A percentile compares a stretch with the other conserved stretches of the same genome.
Evolutionary conservation across 2,888 invertebrate species (phyloP).

Genomic region (Hipparchia sbordonii): DNA sequence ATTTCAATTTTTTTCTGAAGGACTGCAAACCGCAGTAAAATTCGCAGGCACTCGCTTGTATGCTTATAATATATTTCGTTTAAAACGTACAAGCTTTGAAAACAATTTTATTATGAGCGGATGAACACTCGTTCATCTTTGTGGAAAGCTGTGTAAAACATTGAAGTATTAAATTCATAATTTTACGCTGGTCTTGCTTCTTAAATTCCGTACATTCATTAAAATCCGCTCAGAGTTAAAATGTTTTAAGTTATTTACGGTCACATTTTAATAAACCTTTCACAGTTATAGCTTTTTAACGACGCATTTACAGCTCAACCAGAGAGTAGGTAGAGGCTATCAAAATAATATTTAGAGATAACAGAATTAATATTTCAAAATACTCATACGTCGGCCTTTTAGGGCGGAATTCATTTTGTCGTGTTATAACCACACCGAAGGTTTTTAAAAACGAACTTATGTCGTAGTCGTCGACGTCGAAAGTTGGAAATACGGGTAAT

Average conservation of each 20-base stretch:
- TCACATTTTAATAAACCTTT: conserved; percentile 9
- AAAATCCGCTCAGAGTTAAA: conserved; percentile 19
- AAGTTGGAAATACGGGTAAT: no score
- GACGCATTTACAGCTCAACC: background rate
- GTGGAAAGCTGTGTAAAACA: conserved; percentile 12
- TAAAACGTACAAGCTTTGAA: conserved; percentile 14
- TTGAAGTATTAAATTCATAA: conserved; percentile 28
- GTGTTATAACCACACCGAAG: no score
- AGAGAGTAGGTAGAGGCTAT: background rate
- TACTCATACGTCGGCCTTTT: no score
- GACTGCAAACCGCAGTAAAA: no score
- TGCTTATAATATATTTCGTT: background rate
- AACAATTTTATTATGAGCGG: conserved; percentile 13
- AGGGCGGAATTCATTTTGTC: no score
- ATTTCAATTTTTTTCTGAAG: no score
- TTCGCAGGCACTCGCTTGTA: background rate
- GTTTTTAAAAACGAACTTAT: no score
- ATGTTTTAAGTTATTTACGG: conserved; percentile 18
- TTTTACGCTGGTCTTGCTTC: conserved; percentile 19
- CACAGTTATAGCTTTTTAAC: background rate
- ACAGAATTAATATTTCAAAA: no score
- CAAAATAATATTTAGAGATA: background rate
- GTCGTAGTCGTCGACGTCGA: no score
- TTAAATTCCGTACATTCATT: conserved; percentile 15
- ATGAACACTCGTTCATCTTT: conserved; percentile 19